Base-by-base conservation (phyloP, 2,888 invertebrate species). In the Acrobasis repandana region DNA sequence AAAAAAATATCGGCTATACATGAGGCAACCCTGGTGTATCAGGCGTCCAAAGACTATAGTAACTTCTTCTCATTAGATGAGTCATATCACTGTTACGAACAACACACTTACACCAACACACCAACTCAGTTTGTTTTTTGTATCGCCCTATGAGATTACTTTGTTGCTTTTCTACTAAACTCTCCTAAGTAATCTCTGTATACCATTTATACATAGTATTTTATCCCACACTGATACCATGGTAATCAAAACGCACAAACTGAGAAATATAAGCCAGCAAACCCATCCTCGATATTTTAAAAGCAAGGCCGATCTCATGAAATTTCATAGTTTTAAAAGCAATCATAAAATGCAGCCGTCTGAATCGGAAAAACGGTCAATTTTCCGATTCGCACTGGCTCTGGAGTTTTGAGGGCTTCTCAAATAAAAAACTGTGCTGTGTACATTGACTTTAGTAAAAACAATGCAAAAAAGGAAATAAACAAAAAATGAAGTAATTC, bases 391-490 rank as follows among this genome's bases (percentile, higher is more conserved):
- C 72, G 69, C 69, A 67, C 61, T 69, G 63, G 62, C 61, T 66
- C 69, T 65, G 64, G 76, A 80, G 72, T 81, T 80, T 77, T 66
- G 75, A 80, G 78, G 71, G 77, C 68, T 76, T 66, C 66, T 72
- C 76, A 81, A 81, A 81, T 78, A 43, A 79, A 28, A 8, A 74
- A 74, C 73, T 65, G 72, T 69, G 67, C 71, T 74, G 65, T 74
- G 73, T 68, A 66, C 69, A 67, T 71, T 66, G 64, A 68, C 67
- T 65, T 65, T 67, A 66, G 63, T 68, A 64, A 64, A 69, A 73
- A 70, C 69, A 73, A 75, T 61, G 64, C 62, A 60, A 33, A 61
- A 59, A 33, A 57, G 52, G 50, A 43, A 62, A 58, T 34, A 47
- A 28, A 62, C 10, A 48, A 63, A 64, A 58, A 34, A 10, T 57